phyloP scores from a whole-genome alignment of 2,888 invertebrate species.

The Zeuzera pyrina region DNA sequence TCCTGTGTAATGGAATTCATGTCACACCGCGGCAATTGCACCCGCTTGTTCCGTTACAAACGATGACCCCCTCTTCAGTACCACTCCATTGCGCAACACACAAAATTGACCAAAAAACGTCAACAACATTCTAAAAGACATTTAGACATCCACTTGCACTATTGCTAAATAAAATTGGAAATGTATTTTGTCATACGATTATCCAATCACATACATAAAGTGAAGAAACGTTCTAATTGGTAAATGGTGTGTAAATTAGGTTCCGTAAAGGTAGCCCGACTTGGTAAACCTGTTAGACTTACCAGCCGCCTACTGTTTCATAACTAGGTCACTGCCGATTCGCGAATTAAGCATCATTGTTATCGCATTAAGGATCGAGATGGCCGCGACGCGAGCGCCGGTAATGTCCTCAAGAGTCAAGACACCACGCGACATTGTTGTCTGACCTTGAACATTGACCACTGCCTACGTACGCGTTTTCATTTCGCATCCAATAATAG shows the following conservation, averaged over 20 bases:
- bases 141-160: conserved; percentile 1
- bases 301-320: conserved; percentile 26
- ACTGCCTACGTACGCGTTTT: no score
- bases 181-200: conserved; percentile 28
- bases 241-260: conserved; percentile 22
- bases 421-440: conserved; percentile 34
- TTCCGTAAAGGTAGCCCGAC: conserved; percentile 4
- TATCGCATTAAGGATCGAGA: conserved; percentile 34
- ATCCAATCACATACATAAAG: conserved; percentile 15
- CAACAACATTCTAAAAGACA: background rate
- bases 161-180: conserved; percentile 25
- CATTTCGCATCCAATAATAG: no score
- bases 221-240: conserved; percentile 31
- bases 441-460: conserved; percentile 36
- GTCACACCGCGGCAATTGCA: conserved; percentile 42
- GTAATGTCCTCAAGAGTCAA: conserved; percentile 24
- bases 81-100: conserved; percentile 41
- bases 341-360: conserved; percentile 40
- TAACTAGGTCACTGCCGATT: conserved; percentile 52
- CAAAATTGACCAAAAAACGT: background rate
- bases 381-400: conserved; percentile 16
- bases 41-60: conserved; percentile 49
- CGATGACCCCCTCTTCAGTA: conserved; percentile 48
- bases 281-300: conserved; percentile 18
- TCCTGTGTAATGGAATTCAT: conserved; percentile 54